A percentile compares a stretch with the other conserved stretches of the same genome.
Evolutionary conservation across 2,888 invertebrate species (phyloP).

Genomic region (Drosophila testacea): DNA sequence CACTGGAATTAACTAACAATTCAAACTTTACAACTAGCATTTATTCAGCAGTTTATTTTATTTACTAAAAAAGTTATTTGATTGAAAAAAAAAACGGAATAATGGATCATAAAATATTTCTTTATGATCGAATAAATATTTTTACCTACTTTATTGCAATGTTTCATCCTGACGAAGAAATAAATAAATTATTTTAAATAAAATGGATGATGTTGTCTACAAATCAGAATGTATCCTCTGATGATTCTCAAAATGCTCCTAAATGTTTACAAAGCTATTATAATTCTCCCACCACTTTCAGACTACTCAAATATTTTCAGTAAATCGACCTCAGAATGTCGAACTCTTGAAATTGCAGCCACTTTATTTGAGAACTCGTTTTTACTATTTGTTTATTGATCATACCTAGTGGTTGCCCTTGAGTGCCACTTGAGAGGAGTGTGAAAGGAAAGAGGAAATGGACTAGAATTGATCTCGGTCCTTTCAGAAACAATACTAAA

Average conservation of each 20-base stretch:
- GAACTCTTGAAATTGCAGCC: constrained; percentile 23
- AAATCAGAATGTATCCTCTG: too few species aligned
- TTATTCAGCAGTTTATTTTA: too few species aligned
- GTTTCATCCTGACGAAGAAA: too few species aligned
- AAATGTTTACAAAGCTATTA: background rate
- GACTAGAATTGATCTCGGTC: background rate
- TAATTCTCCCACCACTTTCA: background rate
- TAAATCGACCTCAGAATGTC: constrained; percentile 5
- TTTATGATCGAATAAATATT: too few species aligned
- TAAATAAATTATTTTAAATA: too few species aligned
- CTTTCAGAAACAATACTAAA: background rate
- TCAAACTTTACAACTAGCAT: too few species aligned
- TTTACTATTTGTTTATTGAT: background rate
- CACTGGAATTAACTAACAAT: background rate
- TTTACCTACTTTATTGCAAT: too few species aligned
- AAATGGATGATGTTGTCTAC: too few species aligned
- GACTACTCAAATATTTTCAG: background rate
- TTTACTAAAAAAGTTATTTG: too few species aligned
- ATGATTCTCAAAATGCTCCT: background rate
- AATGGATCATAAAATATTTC: too few species aligned
- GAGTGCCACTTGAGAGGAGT: constrained; percentile 39
- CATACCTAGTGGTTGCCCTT: constrained; percentile 20
- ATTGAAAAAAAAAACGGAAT: too few species aligned
- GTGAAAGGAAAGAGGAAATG: constrained; percentile 22
- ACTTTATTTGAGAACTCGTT: constrained; percentile 19